Evolutionary conservation across 2,888 invertebrate species (phyloP).

Genomic region (Cryptus viduatorius): DNA sequence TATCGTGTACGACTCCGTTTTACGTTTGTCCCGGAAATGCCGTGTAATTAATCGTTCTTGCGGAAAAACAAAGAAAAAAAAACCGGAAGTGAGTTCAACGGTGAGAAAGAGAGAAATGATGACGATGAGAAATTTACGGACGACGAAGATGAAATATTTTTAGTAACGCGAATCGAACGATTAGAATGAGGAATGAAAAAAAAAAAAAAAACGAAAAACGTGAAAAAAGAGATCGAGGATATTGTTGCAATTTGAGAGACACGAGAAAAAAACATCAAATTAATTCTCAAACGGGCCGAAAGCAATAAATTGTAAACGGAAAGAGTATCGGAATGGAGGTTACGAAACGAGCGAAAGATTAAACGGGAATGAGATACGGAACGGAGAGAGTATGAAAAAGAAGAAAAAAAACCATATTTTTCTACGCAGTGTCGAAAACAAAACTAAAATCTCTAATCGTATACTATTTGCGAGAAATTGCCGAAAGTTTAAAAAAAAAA

Average conservation of each 20-base stretch:
- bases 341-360: background rate
- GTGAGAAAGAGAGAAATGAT: constrained; percentile 34
- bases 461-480: constrained; percentile 39
- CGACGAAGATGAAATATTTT: constrained; percentile 74
- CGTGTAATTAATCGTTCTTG: constrained; percentile 43
- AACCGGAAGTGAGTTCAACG: constrained; percentile 51
- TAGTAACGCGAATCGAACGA: constrained; percentile 69
- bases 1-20: constrained; percentile 57
- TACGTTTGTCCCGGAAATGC: constrained; percentile 25
- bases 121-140: constrained; percentile 21
- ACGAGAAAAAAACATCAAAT: background rate
- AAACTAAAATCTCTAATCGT: constrained; percentile 58
- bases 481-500: constrained; percentile 34
- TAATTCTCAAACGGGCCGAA: constrained; percentile 40
- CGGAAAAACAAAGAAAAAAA: background rate
- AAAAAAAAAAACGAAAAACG: constrained; percentile 1
- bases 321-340: background rate
- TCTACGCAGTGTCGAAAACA: constrained; percentile 79
- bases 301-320: constrained; percentile 41
- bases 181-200: constrained; percentile 13
- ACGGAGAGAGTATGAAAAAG: constrained; percentile 72
- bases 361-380: constrained; percentile 43
- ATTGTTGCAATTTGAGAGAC: background rate
- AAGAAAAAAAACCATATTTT: constrained; percentile 78
- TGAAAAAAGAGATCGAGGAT: constrained; percentile 5